Base-by-base conservation (phyloP, 2,113 vertebrate species). In the Hippocampus comes region DNA sequence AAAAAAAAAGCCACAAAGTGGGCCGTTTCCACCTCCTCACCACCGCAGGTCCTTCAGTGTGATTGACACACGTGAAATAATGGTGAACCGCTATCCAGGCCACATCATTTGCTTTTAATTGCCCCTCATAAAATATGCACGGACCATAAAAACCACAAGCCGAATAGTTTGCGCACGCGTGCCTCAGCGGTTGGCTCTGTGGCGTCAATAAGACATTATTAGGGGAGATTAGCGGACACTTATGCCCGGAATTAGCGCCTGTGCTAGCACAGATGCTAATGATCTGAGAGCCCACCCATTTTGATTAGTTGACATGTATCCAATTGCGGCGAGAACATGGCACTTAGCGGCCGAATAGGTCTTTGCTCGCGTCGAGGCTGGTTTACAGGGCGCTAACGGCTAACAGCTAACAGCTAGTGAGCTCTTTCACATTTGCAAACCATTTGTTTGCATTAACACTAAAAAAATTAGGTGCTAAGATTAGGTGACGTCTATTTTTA, bases 251-350 rank as follows among this genome's bases (percentile, higher is more conserved):
- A n/a, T 34, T 67, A 74, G 55, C 53, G 60, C 63, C 68, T 68
- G 70, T 42, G 21, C 65, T 18, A 38, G 56, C 56, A 59, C 18
- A 51, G 55, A 70, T 68, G 73, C 71, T 78, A 82, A 83, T 76
- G 73, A 61, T 18, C 76, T 51, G 79, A 77, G 81, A 81, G 76
- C 71, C 67, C 51, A 59, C 68, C 71, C 61, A 67, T 85, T 84
- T 75, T 75, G 73, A 84, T 75, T 70, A 78, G 71, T 71, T n/a
- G 69, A 81, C 77, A 71, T 63, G 57, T 48, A 51, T 66, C 46
- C 17, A 9, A 59, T 60, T 55, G 76, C n/a, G 4, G 69, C 3
- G 21, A 55, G 65, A n/a, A n/a, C 18, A 20, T 34, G 14, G 14
- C 21, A n/a, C 34, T 14, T n/a, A 15, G 56, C 56, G 23, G 23